Percentiles rank a stretch among this genome's conserved stretches.
These are phyloP conservation scores for Protaetia brevitarsis DNA, from an alignment of 1,140 invertebrate genomes.

Conservation along the genomic window DNA sequence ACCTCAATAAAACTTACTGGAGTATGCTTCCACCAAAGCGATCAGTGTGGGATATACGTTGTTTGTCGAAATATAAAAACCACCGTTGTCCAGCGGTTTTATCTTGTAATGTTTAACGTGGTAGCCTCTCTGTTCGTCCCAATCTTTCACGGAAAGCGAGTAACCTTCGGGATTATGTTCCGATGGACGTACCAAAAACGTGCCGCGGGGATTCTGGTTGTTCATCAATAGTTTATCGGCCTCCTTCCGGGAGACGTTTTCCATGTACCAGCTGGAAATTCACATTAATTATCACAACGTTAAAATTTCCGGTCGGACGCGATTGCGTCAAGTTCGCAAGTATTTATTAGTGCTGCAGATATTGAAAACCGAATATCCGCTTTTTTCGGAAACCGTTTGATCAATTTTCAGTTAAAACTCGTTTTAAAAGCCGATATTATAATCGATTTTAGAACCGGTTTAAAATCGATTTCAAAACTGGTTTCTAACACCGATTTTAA, in stretches of 20 bases:
- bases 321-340: too few relatives aligned
- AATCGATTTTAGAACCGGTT: too few relatives aligned
- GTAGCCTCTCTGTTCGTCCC: slow-evolving; percentile 86
- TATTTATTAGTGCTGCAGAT: too few relatives aligned
- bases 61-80: slow-evolving; percentile 93
- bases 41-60: slow-evolving; percentile 88
- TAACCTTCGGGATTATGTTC: slow-evolving; percentile 92
- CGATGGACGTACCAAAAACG: slow-evolving; percentile 91
- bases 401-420: too few relatives aligned
- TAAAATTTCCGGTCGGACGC: not conserved
- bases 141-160: slow-evolving; percentile 93
- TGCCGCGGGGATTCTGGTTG: slow-evolving; percentile 91
- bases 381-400: too few relatives aligned
- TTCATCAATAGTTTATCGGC: slow-evolving; percentile 91
- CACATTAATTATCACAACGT: not conserved
- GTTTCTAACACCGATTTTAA: too few relatives aligned
- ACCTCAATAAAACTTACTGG: slow-evolving; percentile 72
- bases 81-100: slow-evolving; percentile 91
- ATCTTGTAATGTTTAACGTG: slow-evolving; percentile 99
- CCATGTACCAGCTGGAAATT: slow-evolving; percentile 91
- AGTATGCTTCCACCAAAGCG: slow-evolving; percentile 89
- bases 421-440: too few relatives aligned
- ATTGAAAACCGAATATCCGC: too few relatives aligned
- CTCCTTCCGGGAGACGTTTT: slow-evolving; percentile 92
- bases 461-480: too few relatives aligned